Evolutionary conservation across 1,140 invertebrate species (phyloP).

Genomic region (Pseudomyrmex sp.): DNA sequence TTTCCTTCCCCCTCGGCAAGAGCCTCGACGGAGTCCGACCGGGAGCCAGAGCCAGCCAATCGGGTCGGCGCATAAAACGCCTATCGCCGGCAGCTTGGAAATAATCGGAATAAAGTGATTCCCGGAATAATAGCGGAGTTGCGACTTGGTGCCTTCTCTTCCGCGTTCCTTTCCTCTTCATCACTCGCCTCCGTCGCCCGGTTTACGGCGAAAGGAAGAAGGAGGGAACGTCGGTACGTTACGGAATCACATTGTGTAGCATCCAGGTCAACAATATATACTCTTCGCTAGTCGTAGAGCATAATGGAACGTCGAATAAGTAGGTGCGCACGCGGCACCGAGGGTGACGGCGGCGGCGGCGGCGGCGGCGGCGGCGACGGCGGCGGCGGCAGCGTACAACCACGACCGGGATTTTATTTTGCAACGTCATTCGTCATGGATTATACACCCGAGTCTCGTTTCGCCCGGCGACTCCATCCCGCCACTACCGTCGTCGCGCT

Average conservation of each 20-base stretch:
- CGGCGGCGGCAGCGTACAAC: conserved; percentile 1
- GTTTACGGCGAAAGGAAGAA: conserved; percentile 23
- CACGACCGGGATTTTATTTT: conserved; percentile 72
- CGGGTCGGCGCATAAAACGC: conserved; percentile 68
- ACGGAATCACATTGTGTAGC: conserved; percentile 74
- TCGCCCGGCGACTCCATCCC: conserved; percentile 34
- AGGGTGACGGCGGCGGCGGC: conserved; percentile 39
- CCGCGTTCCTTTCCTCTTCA: conserved; percentile 30
- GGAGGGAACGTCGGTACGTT: conserved; percentile 32
- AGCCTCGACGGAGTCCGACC: conserved; percentile 1
- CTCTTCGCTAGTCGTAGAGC: conserved; percentile 15
- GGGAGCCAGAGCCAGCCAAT: conserved; percentile 1
- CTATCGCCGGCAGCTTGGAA: conserved; percentile 75
- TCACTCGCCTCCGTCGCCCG: background rate
- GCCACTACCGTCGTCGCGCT: conserved; percentile 1
- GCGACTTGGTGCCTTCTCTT: background rate
- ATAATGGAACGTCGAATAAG: conserved; percentile 78
- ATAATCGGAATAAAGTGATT: conserved; percentile 80
- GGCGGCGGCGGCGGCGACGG: conserved; percentile 6
- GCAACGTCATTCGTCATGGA: conserved; percentile 77
- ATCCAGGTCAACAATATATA: conserved; percentile 78
- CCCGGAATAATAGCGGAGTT: conserved; percentile 72
- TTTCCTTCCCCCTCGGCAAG: background rate
- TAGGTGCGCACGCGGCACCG: conserved; percentile 60
- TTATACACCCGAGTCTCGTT: conserved; percentile 65